These are phyloP conservation scores for Epizoanthus ramosus DNA, from an alignment of 92 coral and sea anemone genomes.

Conservation along the genomic window DNA sequence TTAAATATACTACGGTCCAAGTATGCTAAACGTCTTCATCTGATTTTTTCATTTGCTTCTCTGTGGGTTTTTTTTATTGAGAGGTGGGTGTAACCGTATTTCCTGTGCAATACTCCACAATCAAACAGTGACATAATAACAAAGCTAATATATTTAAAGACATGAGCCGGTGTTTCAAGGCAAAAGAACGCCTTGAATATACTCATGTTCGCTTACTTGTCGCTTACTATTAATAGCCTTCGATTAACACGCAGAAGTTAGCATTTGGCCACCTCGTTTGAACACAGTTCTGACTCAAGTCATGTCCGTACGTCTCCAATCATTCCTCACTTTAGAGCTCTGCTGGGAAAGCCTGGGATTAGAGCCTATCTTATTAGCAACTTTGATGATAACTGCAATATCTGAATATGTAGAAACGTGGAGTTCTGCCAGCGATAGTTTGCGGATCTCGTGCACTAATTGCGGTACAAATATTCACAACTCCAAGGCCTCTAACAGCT, in stretches of 20 bases:
- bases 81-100: constrained; percentile 31
- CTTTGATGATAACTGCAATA: not conserved
- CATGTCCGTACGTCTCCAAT: not conserved
- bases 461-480: too few relatives aligned
- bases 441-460: too few relatives aligned
- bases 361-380: not conserved
- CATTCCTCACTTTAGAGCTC: not conserved
- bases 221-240: not conserved
- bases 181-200: not conserved
- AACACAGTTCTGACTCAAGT: not conserved
- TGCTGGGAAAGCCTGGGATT: constrained; percentile 5
- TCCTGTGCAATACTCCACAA: constrained; percentile 14
- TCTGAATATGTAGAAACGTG: too few relatives aligned
- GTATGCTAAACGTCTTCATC: constrained; percentile 8
- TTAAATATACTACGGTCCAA: not conserved
- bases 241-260: not conserved
- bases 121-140: constrained; percentile 2
- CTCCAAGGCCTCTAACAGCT: too few relatives aligned
- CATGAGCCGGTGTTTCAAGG: not conserved
- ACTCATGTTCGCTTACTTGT: too few relatives aligned
- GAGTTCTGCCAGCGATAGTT: too few relatives aligned
- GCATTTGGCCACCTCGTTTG: not conserved
- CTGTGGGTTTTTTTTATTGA: constrained; percentile 23
- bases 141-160: not conserved
- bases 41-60: not conserved